Evolutionary conservation across 2,888 invertebrate genomes (phyloP).

Genomic region (Luperina testacea): DNA sequence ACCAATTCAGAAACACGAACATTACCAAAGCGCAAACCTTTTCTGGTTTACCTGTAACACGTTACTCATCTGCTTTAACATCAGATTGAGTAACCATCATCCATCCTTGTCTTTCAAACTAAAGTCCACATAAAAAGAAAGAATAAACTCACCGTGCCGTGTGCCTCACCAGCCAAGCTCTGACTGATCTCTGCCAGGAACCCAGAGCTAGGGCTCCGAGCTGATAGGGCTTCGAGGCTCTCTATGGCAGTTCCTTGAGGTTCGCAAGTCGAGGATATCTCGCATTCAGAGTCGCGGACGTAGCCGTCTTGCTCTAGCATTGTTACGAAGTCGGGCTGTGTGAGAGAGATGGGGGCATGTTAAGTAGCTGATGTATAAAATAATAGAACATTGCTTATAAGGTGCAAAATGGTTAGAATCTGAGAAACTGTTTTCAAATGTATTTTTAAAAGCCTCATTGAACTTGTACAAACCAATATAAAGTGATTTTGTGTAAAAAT

Average conservation of each 20-base stretch:
- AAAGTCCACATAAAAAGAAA: neutral
- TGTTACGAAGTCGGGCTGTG: conserved; percentile 85
- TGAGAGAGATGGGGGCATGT: conserved; percentile 33
- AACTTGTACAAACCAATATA: too few species aligned
- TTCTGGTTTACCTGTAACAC: neutral
- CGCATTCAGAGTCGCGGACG: conserved; percentile 84
- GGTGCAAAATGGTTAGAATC: too few species aligned
- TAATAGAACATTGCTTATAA: neutral
- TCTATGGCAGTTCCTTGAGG: conserved; percentile 87
- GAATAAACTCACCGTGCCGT: conserved; percentile 79
- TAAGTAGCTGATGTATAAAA: neutral
- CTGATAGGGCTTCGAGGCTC: conserved; percentile 88
- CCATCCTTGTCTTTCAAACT: neutral
- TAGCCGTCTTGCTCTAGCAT: conserved; percentile 86
- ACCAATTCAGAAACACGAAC: neutral
- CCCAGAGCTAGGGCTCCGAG: conserved; percentile 85
- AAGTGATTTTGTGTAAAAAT: too few species aligned
- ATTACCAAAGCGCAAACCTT: neutral
- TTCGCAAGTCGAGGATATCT: conserved; percentile 85
- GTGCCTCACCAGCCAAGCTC: conserved; percentile 82
- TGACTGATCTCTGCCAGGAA: conserved; percentile 89
- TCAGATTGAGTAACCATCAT: neutral
- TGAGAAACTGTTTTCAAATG: too few species aligned
- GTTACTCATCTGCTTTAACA: neutral
- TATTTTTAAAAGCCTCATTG: too few species aligned